Percentiles rank a stretch among this genome's conserved stretches.
These are phyloP conservation scores for Azemiops feae DNA, from an alignment of 2,113 vertebrate genomes.

Conservation along the genomic window DNA sequence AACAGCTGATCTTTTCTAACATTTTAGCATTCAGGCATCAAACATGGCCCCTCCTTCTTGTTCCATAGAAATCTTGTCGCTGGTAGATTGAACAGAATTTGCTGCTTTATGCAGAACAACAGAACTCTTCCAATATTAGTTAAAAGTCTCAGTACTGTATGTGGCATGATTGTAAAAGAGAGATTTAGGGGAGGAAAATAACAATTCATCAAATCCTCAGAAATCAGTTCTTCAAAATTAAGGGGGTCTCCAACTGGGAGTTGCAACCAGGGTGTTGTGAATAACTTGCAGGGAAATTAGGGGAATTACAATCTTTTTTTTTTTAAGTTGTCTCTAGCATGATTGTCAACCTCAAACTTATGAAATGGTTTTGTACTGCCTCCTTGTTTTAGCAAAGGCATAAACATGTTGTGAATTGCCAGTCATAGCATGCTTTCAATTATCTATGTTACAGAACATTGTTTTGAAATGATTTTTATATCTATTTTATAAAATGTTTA, in stretches of 20 bases:
- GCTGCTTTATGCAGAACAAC: neutral
- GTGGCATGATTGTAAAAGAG: neutral
- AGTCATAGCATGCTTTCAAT: neutral
- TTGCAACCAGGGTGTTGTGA: neutral
- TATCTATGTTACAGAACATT: neutral
- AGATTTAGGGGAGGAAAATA: neutral
- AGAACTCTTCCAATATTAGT: neutral
- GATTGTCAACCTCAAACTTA: neutral
- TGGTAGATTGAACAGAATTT: neutral
- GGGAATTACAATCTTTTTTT: neutral
- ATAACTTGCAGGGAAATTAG: neutral
- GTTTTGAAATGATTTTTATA: neutral
- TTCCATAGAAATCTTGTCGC: neutral
- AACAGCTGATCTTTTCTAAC: slow-evolving; percentile 2
- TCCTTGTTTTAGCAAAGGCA: neutral
- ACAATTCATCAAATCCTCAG: neutral
- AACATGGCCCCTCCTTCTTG: neutral
- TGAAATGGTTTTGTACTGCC: neutral
- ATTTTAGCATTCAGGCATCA: neutral
- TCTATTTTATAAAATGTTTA: neutral
- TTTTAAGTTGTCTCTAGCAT: neutral
- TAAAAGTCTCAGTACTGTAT: neutral
- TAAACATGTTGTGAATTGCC: neutral
- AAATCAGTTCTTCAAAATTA: neutral
- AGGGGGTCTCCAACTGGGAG: neutral